Evolutionary conservation across 2,888 invertebrate genomes (phyloP), one percentile per base, ranked within the genome.

Genomic region (Drosophila trichaetosa): DNA sequence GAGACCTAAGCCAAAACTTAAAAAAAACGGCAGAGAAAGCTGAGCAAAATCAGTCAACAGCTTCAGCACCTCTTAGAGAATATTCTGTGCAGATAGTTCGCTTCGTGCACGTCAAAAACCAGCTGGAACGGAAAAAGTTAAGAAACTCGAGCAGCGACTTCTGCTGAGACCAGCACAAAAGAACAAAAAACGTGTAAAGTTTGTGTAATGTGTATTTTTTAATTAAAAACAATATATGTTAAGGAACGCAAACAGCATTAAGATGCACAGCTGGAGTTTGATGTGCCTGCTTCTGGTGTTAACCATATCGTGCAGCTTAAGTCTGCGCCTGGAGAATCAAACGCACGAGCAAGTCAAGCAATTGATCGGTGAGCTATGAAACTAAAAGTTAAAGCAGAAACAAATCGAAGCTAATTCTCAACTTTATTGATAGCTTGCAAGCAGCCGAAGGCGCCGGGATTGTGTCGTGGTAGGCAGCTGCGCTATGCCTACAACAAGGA

Each of bases 401-500:
- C 6, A 31, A 42, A 31, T 29, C 42, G 11, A 18, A 31, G 10
- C 21, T 4, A n/a, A n/a, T 18, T 16, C 7, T 1, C 4, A 8
- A 4, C 8, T 16, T 16, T 16, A 27, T 29, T 2, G 16, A n/a
- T 27, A 89, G 92, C 89, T 29, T 91, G 92, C 56, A 78, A 79
- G 16, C 82, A 91, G 51, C 82, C 90, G 0, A 91, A 86, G 57
- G 83, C 87, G 8, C 84, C 90, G 5, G 89, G 92, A 0, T 52
- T 91, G 7, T 91, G 92, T 29, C 86, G 85, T 1, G 91, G 85
- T 0, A 79, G 77, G 13, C 79, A 90, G 3, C 49, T 92, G 38
- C 91, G 92, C 33, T 91, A 91, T 70, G 91, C 92, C 5, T 91
- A 83, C 64, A 87, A 91, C 64, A 73, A 76, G 48, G 67, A 84